Evolutionary conservation across 2,797 vertebrate species (phyloP), one percentile per base, ranked within the genome.

Genomic region (Aphelocoma californica): DNA sequence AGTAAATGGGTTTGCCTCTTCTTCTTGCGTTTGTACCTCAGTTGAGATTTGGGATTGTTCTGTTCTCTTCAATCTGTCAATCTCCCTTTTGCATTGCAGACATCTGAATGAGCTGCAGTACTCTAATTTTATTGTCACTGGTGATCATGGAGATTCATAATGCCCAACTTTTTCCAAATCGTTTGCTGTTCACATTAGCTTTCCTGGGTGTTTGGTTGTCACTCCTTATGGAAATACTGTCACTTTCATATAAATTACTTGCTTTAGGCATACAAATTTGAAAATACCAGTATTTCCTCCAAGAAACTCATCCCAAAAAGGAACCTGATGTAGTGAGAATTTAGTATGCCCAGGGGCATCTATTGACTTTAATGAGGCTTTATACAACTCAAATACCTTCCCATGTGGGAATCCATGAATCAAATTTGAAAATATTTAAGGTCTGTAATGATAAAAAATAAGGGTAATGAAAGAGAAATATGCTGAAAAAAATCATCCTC

Each of bases 321-420:
- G n/a, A 84, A 24, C 18, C 60, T 84, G 38, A 61, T 75, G 32
- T 86, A 71, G 66, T 79, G 66, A 90, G 70, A 88, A 56, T 79
- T 85, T 84, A 79, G 36, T 40, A 60, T 60, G 65, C 56, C 54
- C 29, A 45, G 61, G 70, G 77, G 54, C 14, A 70, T 56, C 62
- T 86, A 56, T 36, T 86, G 85, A 70, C 31, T 91, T 86, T 69
- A 93, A 88, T 79, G 66, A 92, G 54, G 31, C 17, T 91, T 90
- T 90, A 54, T 69, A 56, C 6, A 88, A 74, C 20, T 38, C 72
- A 71, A 83, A 77, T 65, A 24, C 3, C 8, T 88, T 91, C 48
- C 57, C 45, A 51, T 32, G 58, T 78, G 80, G 54, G 75, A 83
- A 86, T 56, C 38, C 48, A 85, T 80, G 20, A 91, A 82, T 73